Conservation (phyloP, 2,113 vertebrate genomes). For the Vicugna pacos region DNA sequence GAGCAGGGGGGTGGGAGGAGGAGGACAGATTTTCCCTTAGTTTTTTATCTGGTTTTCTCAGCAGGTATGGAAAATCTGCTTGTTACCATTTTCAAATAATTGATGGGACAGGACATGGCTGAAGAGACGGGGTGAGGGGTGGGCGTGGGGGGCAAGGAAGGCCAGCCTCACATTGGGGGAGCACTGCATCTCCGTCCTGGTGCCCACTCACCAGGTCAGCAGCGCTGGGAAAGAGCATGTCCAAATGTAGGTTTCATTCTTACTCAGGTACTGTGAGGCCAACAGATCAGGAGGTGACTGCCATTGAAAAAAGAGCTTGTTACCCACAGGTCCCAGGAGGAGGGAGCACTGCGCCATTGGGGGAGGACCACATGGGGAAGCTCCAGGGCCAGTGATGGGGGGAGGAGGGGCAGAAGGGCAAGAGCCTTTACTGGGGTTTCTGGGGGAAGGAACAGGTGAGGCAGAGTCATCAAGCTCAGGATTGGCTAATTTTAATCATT, state of each 20-base stretch:
- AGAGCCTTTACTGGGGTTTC: not conserved
- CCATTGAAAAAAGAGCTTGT: not conserved
- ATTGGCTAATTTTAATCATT: not conserved
- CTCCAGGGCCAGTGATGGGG: not conserved
- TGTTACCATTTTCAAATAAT: not conserved
- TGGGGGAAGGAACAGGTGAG: not conserved
- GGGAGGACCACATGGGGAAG: not conserved
- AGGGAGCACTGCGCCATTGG: accelerated
- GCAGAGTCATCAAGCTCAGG: too few relatives aligned
- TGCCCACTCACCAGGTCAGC: not conserved
- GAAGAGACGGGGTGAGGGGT: not conserved
- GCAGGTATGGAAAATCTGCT: not conserved
- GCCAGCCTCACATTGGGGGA: accelerated
- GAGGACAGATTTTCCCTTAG: not conserved
- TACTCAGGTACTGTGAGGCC: not conserved
- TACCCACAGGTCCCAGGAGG: not conserved
- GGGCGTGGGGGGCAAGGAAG: not conserved
- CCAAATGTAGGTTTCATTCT: not conserved
- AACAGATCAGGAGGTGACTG: not conserved
- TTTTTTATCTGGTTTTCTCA: not conserved
- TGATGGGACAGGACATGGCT: not conserved
- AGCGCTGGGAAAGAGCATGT: not conserved
- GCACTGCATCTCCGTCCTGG: accelerated
- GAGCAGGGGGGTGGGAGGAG: too few relatives aligned
- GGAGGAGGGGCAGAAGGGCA: not conserved